Base-by-base conservation (phyloP, 1,140 invertebrate species). In the Melanaphis sacchari region DNA sequence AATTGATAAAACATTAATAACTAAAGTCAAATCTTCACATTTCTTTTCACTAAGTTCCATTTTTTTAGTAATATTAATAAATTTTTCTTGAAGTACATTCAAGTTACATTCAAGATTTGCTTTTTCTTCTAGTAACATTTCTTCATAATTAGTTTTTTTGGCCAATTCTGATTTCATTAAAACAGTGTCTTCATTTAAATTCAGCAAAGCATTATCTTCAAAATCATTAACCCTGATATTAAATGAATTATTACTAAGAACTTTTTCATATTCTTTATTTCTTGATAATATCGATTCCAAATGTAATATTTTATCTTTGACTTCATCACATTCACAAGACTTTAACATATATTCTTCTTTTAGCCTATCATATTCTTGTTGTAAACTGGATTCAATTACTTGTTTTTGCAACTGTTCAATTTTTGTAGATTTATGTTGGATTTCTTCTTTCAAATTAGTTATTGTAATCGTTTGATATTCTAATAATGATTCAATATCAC, bases 171-270 rank as follows among this genome's bases (percentile, higher is more conserved):
- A 54, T 92, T 84, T 92, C 36, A 92, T 84, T 26, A 81, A 92
- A 92, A 84, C 91, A 46, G 84, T 38, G 52, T 92, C 76, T 46
- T 84, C 76, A 92, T 92, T 84, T 36, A 92, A 92, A 82, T 81
- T 46, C 9, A 92, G 81, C n/a, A 92, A 84, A 92, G 54, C 81
- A 92, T 92, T 92, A 5, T 92, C 76, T 52, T 81, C 76, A 84
- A 92, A 92, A 54, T 92, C 91, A 82, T 84, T 82, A 52, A 92
- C 76, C 24, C 81, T 92, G 0, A 36, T 84, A 24, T 82, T 76
- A 59, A 92, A 92, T 52, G 91, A 85, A 92, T 92, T n/a, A 84
- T 92, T 84, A 52, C 91, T 84, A 26, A 92, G 43, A 26, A 49
- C 26, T 38, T 49, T 46, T 92, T 92, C 76, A 82, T 8, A n/a